Percentiles rank a stretch among this genome's conserved stretches.
Conservation (phyloP, 2,113 vertebrate species). For the Phylloscopus whistleri region DNA sequence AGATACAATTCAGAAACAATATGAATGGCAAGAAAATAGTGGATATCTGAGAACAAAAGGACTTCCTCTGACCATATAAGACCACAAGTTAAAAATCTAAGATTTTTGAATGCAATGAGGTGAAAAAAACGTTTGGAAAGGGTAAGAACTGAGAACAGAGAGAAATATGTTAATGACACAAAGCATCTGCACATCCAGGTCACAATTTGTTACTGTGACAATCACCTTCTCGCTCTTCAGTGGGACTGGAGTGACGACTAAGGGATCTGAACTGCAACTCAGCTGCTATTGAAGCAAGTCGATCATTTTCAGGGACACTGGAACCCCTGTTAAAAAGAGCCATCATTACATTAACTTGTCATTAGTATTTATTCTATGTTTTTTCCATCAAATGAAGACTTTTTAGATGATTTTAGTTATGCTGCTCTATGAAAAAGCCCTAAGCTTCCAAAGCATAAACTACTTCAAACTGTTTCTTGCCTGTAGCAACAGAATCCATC, state of each 20-base stretch:
- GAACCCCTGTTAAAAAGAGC: slow-evolving; percentile 79
- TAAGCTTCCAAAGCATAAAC: background rate
- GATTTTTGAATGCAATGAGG: background rate
- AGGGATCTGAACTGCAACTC: slow-evolving; percentile 93
- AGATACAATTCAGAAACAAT: background rate
- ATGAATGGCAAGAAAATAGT: background rate
- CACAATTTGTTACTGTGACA: background rate
- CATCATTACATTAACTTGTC: slow-evolving; percentile 1
- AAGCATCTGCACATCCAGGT: background rate
- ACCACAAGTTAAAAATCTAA: background rate
- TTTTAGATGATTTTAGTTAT: background rate
- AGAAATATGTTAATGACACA: background rate
- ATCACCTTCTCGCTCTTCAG: slow-evolving; percentile 93
- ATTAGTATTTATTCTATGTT: background rate
- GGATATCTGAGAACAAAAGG: background rate
- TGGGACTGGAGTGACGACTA: slow-evolving; percentile 97
- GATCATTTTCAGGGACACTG: slow-evolving; percentile 92
- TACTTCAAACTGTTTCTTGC: background rate
- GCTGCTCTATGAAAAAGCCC: background rate
- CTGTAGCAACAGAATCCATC: background rate
- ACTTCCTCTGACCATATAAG: background rate
- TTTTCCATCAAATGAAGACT: background rate
- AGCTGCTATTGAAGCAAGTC: slow-evolving; percentile 89
- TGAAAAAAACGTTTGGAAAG: background rate
- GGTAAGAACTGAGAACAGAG: background rate